Conservation (phyloP, 2,888 invertebrate genomes). For the Elgonia sp. region DNA sequence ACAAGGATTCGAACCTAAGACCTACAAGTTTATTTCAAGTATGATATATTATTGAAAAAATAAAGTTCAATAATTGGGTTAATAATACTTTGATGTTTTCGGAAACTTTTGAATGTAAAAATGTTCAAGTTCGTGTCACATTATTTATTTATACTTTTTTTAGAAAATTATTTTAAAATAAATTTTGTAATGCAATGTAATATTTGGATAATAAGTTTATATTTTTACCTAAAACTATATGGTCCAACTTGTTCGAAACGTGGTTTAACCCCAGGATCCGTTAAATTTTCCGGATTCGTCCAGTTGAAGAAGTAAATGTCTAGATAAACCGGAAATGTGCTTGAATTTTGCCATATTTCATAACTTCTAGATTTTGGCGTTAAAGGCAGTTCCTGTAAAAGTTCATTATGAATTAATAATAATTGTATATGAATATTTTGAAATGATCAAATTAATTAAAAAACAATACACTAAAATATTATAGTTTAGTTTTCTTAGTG, state of each 20-base stretch:
- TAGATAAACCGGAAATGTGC: conserved; percentile 89
- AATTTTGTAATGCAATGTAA: background rate
- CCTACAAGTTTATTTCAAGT: too few species aligned
- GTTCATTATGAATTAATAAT: background rate
- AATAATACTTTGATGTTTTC: too few species aligned
- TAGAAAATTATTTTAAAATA: background rate
- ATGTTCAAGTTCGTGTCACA: too few species aligned
- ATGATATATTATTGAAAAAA: too few species aligned
- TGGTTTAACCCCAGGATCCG: conserved; percentile 89
- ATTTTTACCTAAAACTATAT: conserved; percentile 86
- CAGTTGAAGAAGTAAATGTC: conserved; percentile 93
- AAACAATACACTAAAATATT: too few species aligned
- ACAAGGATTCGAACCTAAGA: too few species aligned
- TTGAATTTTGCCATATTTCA: conserved; percentile 91
- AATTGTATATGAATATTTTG: background rate
- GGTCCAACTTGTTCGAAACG: conserved; percentile 87
- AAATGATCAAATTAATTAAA: background rate
- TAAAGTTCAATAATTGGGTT: too few species aligned
- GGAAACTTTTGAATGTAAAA: too few species aligned
- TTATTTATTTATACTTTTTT: too few species aligned
- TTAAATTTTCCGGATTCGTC: conserved; percentile 91
- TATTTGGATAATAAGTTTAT: conserved; percentile 48
- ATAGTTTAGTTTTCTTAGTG: too few species aligned
- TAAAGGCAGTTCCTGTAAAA: conserved; percentile 90
- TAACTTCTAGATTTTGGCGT: conserved; percentile 89